Evolutionary conservation across 1,140 invertebrate genomes (phyloP).

Genomic region (Protaetia brevitarsis): DNA sequence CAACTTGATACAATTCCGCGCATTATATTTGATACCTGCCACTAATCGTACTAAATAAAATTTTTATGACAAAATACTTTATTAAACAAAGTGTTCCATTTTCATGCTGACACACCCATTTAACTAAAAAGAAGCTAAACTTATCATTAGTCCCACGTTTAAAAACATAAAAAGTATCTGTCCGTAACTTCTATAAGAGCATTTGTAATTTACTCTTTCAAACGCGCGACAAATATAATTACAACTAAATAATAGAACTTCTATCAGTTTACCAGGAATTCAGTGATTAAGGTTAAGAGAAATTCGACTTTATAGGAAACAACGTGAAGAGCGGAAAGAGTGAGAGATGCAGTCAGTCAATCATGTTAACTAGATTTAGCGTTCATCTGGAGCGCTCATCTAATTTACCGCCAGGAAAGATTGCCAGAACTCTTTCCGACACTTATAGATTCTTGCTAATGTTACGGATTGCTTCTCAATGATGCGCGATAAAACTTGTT

Average conservation of each 20-base stretch:
- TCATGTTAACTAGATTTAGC: conserved; percentile 34
- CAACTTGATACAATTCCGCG: neutral
- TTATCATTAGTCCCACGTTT: neutral
- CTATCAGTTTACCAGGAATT: neutral
- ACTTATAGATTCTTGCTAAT: conserved; percentile 7
- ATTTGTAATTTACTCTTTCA: neutral
- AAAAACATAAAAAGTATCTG: neutral
- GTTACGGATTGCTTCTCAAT: too few species aligned
- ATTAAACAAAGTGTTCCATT: too few species aligned
- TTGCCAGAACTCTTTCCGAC: conserved; percentile 11
- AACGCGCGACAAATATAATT: neutral
- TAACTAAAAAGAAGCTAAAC: neutral
- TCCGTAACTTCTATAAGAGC: neutral
- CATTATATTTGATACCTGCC: neutral
- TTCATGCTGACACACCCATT: too few species aligned
- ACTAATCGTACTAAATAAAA: too few species aligned
- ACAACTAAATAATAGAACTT: neutral
- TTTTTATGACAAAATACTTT: too few species aligned
- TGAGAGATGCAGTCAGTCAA: conserved; percentile 29
- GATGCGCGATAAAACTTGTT: too few species aligned
- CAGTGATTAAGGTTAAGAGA: neutral
- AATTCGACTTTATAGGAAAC: neutral
- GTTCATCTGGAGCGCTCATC: conserved; percentile 33
- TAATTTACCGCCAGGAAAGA: conserved; percentile 30
- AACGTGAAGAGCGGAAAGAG: neutral